These are phyloP conservation scores for Lepidurus apus DNA, from an alignment of 1,140 invertebrate species.

Conservation along the genomic window DNA sequence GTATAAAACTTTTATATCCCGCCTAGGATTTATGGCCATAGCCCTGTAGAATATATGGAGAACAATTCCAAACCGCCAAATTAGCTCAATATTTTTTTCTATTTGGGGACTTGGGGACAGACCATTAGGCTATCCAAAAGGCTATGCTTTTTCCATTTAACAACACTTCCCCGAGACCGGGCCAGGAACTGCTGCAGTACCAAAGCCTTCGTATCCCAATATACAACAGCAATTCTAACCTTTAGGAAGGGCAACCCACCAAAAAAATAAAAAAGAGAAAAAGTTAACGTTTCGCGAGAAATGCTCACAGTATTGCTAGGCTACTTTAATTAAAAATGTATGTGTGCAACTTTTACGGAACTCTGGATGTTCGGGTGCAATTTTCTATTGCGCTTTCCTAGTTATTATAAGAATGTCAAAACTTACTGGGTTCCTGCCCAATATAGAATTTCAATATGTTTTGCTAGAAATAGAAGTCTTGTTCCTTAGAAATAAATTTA, in stretches of 20 bases:
- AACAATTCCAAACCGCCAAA: slow-evolving; percentile 19
- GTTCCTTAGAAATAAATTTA: background rate
- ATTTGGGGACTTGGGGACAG: background rate
- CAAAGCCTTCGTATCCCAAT: background rate
- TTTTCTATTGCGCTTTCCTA: background rate
- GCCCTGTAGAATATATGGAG: slow-evolving; percentile 13
- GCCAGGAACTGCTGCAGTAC: background rate
- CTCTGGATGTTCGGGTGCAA: background rate
- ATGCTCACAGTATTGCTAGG: background rate
- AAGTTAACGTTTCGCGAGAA: background rate
- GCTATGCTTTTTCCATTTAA: background rate
- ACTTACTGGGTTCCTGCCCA: background rate
- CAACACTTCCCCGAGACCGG: background rate
- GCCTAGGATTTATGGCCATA: background rate
- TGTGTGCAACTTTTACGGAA: background rate
- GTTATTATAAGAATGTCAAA: no score
- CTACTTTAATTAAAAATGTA: background rate
- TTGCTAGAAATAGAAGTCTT: background rate
- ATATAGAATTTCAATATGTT: background rate
- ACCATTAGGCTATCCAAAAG: background rate
- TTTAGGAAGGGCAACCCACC: background rate
- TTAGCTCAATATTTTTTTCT: slow-evolving; percentile 13
- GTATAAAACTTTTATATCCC: background rate
- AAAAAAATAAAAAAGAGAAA: background rate
- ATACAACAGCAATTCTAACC: no score